Evolutionary conservation across 2,888 invertebrate species (phyloP).

Genomic region (Cheilosia grossa): DNA sequence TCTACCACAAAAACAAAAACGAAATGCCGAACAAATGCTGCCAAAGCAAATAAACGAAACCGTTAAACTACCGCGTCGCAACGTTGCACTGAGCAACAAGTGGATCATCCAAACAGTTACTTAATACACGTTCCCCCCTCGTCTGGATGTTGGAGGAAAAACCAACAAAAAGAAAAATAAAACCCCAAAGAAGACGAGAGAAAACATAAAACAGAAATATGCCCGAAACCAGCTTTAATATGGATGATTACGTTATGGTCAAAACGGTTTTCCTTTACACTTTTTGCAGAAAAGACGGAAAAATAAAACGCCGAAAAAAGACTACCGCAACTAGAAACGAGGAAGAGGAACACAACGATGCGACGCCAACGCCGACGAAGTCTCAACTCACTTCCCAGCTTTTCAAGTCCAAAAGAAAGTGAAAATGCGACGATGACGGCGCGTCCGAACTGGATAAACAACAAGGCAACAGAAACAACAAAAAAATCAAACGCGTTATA

Average conservation of each 20-base stretch:
- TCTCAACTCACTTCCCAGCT: conserved; percentile 47
- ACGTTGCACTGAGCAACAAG: conserved; percentile 45
- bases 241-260: conserved; percentile 63
- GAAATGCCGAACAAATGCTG: conserved; percentile 22
- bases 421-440: conserved; percentile 52
- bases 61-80: conserved; percentile 17
- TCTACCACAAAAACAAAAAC: conserved; percentile 2
- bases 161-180: conserved; percentile 16
- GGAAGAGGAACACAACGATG: conserved; percentile 26
- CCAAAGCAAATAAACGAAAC: conserved; percentile 44
- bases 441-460: conserved; percentile 62
- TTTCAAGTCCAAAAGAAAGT: conserved; percentile 72
- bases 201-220: conserved; percentile 1
- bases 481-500: conserved; percentile 50
- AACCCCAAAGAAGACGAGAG: conserved; percentile 4
- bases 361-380: conserved; percentile 33
- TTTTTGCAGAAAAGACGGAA: conserved; percentile 50
- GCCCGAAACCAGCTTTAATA: conserved; percentile 50
- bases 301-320: conserved; percentile 21
- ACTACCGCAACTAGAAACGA: conserved; percentile 49
- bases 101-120: conserved; percentile 27
- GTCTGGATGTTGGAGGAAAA: conserved; percentile 12
- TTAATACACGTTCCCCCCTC: not conserved
- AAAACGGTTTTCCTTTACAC: conserved; percentile 56
- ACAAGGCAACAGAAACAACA: conserved; percentile 13